Conservation (phyloP, 2,888 invertebrate genomes). For the Dasypogon diadema region DNA sequence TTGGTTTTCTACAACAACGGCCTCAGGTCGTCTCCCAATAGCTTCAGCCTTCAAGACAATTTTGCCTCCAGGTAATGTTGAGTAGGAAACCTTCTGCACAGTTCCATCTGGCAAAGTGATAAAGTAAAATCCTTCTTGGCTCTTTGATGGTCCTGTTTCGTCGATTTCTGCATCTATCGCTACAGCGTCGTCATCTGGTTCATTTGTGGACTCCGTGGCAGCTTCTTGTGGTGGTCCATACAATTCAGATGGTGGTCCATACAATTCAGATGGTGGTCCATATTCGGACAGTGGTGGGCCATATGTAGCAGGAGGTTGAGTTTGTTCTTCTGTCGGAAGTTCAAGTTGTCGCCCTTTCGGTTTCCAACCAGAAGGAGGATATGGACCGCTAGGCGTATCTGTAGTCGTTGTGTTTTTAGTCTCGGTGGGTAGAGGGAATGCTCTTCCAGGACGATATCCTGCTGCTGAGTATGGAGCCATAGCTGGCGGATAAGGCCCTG, state of each 20-base stretch:
- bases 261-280: constrained; percentile 2
- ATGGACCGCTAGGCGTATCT: constrained; percentile 4
- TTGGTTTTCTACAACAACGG: neutral
- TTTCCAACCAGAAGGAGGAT: constrained; percentile 48
- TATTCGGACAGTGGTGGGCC: neutral
- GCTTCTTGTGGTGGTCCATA: constrained; percentile 27
- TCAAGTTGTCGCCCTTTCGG: constrained; percentile 33
- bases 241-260: constrained; percentile 6
- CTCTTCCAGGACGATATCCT: constrained; percentile 51
- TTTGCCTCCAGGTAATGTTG: constrained; percentile 12
- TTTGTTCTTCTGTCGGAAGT: constrained; percentile 11
- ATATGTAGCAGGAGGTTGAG: constrained; percentile 11
- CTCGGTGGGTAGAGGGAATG: constrained; percentile 50
- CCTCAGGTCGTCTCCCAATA: neutral
- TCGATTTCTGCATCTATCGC: constrained; percentile 31
- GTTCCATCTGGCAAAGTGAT: constrained; percentile 24
- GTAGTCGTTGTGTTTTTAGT: neutral
- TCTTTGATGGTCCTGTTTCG: constrained; percentile 8
- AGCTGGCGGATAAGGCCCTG: constrained; percentile 36
- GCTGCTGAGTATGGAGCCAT: constrained; percentile 46
- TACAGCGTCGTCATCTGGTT: constrained; percentile 19
- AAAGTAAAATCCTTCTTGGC: constrained; percentile 26
- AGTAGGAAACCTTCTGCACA: constrained; percentile 24
- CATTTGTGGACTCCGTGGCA: constrained; percentile 1
- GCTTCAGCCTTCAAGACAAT: constrained; percentile 1